A percentile compares a stretch with the other conserved stretches of the same genome.
phyloP scores from a whole-genome alignment of 2,113 vertebrate genomes.

The Gymnarchus niloticus region DNA sequence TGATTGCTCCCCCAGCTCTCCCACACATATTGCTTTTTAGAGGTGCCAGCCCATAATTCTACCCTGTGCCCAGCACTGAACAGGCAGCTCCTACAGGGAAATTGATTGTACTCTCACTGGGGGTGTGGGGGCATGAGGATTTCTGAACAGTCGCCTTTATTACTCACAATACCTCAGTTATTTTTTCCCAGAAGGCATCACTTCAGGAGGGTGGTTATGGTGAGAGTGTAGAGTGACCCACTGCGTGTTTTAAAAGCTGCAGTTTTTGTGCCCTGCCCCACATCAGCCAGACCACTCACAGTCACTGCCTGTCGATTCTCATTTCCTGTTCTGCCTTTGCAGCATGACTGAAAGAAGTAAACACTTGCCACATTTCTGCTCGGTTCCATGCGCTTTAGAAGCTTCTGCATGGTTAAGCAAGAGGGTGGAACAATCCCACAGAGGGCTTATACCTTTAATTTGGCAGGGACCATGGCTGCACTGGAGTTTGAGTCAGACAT shows the following conservation, averaged over 20 bases:
- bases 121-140: too few species aligned
- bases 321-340: not conserved
- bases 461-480: not conserved
- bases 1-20: slow-evolving; percentile 2
- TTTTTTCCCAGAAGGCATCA: not conserved
- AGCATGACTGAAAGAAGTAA: not conserved
- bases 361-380: not conserved
- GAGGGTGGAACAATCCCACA: not conserved
- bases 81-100: not conserved
- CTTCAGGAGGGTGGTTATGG: not conserved
- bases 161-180: not conserved
- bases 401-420: not conserved
- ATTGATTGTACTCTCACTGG: not conserved
- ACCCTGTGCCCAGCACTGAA: not conserved
- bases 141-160: too few species aligned
- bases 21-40: not conserved
- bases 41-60: not conserved
- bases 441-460: not conserved
- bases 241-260: not conserved
- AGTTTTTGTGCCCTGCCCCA: not conserved
- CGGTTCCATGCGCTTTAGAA: not conserved
- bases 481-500: not conserved
- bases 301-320: not conserved
- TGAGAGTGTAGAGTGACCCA: not conserved
- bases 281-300: not conserved